Conservation (phyloP, 2,113 vertebrate species). For the Elachura formosa region DNA sequence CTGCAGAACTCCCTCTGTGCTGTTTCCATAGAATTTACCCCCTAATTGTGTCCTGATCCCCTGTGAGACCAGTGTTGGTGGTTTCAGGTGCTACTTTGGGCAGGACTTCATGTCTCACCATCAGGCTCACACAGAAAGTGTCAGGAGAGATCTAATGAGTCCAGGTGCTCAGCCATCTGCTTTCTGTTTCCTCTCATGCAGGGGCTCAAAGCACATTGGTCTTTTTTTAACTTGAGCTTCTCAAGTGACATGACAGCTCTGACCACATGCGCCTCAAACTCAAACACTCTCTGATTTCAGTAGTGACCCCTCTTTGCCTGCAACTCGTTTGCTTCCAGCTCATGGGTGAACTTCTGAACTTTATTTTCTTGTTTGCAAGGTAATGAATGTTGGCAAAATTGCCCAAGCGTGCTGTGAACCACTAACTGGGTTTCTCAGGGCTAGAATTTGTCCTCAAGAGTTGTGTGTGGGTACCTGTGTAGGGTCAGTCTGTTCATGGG, state of each 20-base stretch:
- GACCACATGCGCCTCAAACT: not conserved
- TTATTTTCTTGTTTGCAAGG: not conserved
- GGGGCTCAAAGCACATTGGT: not conserved
- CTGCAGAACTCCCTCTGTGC: not conserved
- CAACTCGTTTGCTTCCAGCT: not conserved
- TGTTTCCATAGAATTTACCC: not conserved
- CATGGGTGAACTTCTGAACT: not conserved
- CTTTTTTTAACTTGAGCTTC: not conserved
- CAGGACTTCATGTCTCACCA: not conserved
- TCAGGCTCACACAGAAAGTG: not conserved
- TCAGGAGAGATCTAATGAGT: not conserved
- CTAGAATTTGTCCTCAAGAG: not conserved
- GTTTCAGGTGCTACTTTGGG: not conserved
- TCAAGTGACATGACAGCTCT: not conserved
- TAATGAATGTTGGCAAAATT: not conserved
- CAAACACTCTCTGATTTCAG: not conserved
- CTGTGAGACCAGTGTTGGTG: not conserved
- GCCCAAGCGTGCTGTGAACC: not conserved
- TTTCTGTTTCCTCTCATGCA: not conserved
- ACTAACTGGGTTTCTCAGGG: not conserved
- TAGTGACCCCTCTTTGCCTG: not conserved
- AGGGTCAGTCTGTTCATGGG: not conserved
- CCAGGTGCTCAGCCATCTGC: not conserved
- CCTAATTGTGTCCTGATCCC: not conserved
- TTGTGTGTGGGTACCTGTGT: not conserved